Evolutionary conservation across 1,140 invertebrate species (phyloP).

Genomic region (Schlechtendalia chinensis): DNA sequence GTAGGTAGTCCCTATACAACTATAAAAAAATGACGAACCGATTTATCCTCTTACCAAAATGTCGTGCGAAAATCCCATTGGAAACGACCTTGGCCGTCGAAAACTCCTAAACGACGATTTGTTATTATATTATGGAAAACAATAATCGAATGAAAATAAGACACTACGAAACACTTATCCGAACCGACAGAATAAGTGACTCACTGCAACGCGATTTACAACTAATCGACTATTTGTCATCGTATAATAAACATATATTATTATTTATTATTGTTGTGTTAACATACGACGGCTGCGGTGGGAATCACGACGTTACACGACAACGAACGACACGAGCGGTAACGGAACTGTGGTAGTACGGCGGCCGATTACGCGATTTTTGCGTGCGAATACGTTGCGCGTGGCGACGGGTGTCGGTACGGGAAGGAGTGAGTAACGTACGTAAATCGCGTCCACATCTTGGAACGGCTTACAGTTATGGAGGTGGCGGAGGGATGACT

Average conservation of each 20-base stretch:
- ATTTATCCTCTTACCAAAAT: constrained; percentile 8
- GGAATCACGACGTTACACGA: neutral
- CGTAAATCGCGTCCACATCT: too few relatives aligned
- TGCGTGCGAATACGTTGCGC: neutral
- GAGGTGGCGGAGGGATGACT: too few relatives aligned
- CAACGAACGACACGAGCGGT: neutral
- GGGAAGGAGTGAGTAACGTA: too few relatives aligned
- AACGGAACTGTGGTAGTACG: neutral
- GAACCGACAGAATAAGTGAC: neutral
- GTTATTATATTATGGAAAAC: too few relatives aligned
- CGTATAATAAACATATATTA: neutral
- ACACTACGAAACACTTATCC: neutral
- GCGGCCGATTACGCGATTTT: constrained; percentile 6
- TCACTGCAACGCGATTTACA: neutral
- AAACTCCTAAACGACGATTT: too few relatives aligned
- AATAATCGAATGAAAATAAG: too few relatives aligned
- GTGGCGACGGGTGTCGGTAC: neutral
- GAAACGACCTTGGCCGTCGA: constrained; percentile 42
- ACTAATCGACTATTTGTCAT: constrained; percentile 8
- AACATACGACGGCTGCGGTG: neutral
- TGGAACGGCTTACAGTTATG: too few relatives aligned
- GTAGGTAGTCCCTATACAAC: too few relatives aligned
- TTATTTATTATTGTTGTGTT: neutral
- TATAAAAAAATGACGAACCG: too few relatives aligned
- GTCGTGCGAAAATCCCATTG: constrained; percentile 32